These are phyloP conservation scores for Glandiceps talaboti DNA, from an alignment of 53 echinoderm and acorn worm species.

Conservation along the genomic window DNA sequence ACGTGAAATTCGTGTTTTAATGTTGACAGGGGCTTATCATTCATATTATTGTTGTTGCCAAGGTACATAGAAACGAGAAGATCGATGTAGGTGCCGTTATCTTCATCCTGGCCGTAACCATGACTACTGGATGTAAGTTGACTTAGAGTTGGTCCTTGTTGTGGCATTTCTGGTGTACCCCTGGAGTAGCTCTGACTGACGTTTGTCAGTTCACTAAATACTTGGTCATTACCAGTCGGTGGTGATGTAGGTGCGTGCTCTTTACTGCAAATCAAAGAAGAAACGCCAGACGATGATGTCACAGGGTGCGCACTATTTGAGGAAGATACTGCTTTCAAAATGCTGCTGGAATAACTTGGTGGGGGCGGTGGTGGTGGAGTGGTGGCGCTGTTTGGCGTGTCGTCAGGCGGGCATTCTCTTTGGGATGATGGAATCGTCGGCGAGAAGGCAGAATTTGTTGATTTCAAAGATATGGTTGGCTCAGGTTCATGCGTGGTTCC, in stretches of 20 bases:
- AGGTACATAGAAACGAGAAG: conserved; percentile 88
- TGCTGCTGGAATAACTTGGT: background rate
- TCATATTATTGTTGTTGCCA: conserved; percentile 33
- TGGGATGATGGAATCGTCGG: background rate
- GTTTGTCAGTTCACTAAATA: background rate
- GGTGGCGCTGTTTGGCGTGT: background rate
- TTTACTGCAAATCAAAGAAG: background rate
- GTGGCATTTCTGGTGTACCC: background rate
- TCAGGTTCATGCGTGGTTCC: background rate
- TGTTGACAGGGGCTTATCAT: conserved; percentile 67
- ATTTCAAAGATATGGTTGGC: background rate
- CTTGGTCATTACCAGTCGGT: background rate
- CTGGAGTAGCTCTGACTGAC: background rate
- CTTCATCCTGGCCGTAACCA: conserved; percentile 20
- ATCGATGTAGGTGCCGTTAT: conserved; percentile 73
- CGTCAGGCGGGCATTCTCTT: background rate
- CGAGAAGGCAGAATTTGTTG: background rate
- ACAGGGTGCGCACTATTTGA: background rate
- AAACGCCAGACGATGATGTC: background rate
- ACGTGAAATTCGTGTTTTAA: conserved; percentile 85
- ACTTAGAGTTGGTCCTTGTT: background rate
- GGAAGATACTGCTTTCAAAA: background rate
- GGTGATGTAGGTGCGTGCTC: background rate
- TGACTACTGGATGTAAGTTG: background rate
- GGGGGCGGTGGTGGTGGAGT: too few species aligned